Percentiles rank a stretch among this genome's conserved stretches.
These are phyloP conservation scores for Halcyon badia DNA, from an alignment of 2,797 vertebrate genomes.

Conservation along the genomic window DNA sequence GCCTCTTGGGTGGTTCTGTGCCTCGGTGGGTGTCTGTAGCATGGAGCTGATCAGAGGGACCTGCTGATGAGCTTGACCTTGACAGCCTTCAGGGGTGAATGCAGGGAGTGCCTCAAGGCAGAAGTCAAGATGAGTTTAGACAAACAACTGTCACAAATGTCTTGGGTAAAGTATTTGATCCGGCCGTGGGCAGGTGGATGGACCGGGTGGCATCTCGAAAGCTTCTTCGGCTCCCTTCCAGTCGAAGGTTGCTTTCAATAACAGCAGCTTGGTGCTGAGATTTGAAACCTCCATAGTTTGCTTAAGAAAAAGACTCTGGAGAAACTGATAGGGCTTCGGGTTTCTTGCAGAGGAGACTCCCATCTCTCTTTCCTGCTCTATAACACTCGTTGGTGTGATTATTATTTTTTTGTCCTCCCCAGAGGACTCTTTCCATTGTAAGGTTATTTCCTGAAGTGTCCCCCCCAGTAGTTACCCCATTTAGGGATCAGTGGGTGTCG, in stretches of 20 bases:
- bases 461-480: not conserved
- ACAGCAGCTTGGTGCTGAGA: not conserved
- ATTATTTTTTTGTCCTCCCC: not conserved
- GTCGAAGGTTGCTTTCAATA: not conserved
- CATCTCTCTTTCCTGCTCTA: not conserved
- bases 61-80: not conserved
- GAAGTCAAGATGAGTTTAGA: not conserved
- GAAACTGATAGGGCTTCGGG: not conserved
- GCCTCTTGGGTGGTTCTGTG: not conserved
- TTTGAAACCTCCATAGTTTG: accelerated
- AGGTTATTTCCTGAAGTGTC: not conserved
- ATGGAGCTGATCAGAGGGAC: not conserved
- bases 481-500: not conserved
- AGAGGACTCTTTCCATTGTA: not conserved
- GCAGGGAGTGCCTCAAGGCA: not conserved
- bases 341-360: not conserved
- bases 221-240: not conserved
- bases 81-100: accelerated
- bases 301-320: not conserved
- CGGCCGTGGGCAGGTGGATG: not conserved
- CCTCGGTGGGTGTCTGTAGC: not conserved
- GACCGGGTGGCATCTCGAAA: not conserved
- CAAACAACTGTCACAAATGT: not conserved
- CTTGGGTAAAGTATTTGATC: not conserved
- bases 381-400: not conserved